These are phyloP conservation scores for Benitochromis conjunctus DNA, from an alignment of 2,113 vertebrate species.

Conservation along the genomic window DNA sequence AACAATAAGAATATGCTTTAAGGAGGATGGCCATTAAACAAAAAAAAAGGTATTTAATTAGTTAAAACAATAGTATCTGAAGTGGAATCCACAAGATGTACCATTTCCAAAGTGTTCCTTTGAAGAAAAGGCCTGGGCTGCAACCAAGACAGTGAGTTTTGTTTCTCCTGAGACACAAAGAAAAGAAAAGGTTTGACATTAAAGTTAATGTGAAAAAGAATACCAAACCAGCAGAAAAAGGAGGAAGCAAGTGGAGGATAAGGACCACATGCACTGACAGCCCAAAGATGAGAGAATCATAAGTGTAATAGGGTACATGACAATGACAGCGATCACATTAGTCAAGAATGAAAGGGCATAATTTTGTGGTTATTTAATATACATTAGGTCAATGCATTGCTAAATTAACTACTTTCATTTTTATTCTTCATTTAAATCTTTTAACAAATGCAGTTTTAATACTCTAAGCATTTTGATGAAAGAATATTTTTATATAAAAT, in stretches of 20 bases:
- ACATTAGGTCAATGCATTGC: not conserved
- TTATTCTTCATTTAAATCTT: not conserved
- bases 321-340: not conserved
- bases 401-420: not conserved
- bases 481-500: not conserved
- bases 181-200: not conserved
- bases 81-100: not conserved
- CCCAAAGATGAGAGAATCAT: not conserved
- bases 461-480: not conserved
- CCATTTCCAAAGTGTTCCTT: not conserved
- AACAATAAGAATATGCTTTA: not conserved
- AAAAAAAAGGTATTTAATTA: not conserved
- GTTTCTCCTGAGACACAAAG: not conserved
- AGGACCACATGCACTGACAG: not conserved
- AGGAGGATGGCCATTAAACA: not conserved
- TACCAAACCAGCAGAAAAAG: not conserved
- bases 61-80: not conserved
- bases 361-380: not conserved
- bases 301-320: not conserved
- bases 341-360: not conserved
- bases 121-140: not conserved
- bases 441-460: not conserved
- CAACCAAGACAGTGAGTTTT: not conserved
- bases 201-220: not conserved
- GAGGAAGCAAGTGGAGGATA: not conserved